Evolutionary conservation across 2,888 invertebrate genomes (phyloP), one percentile per base, ranked within the genome.

Genomic region (Theristus sp.): DNA sequence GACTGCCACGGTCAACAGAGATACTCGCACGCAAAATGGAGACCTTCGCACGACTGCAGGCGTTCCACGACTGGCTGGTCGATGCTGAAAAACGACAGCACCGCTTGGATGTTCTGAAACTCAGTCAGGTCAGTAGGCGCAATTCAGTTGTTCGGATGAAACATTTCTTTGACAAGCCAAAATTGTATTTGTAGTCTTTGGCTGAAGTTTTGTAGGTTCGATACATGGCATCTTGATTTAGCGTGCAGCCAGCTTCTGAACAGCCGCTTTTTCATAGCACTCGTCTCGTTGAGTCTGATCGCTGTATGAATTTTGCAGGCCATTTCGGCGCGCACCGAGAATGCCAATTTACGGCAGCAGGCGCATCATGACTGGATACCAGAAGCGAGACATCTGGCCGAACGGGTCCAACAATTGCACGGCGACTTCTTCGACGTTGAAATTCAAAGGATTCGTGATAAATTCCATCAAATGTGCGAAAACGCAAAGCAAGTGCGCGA

Each of bases 371-470:
- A 25, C 6, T 55, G 55, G 55, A 3, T 28, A 27, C 27, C 55
- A 3, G 55, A 55, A 22, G 55, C 55, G 10, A 20, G 27, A 25
- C 27, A 55, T 17, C 27, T 55, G 55, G 55, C 55, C 27, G 55
- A 25, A 6, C 3, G 20, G 13, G 55, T 55, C 26, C n/a, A 55
- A 10, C 10, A 3, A 10, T 10, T 55, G 27, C 26, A 25, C 26
- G 55, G 55, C 27, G 28, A 55, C 28, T 55, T 55, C 28, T 55
- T 55, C 27, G 55, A 55, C 55, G 55, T 55, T 6, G 55, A 55
- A 55, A 17, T 55, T 22, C 10, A 22, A 6, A 25, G 55, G 13
- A 55, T 55, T 22, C 17, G 28, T 6, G 55, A 55, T 2, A 55
- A 55, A 27, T 55, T 55, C 55, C 55, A 55, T 22, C 10, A 2